A percentile compares a stretch with the other conserved stretches of the same genome.
These are phyloP conservation scores for Argyresthia goedartella DNA, from an alignment of 2,888 invertebrate species.

Conservation along the genomic window DNA sequence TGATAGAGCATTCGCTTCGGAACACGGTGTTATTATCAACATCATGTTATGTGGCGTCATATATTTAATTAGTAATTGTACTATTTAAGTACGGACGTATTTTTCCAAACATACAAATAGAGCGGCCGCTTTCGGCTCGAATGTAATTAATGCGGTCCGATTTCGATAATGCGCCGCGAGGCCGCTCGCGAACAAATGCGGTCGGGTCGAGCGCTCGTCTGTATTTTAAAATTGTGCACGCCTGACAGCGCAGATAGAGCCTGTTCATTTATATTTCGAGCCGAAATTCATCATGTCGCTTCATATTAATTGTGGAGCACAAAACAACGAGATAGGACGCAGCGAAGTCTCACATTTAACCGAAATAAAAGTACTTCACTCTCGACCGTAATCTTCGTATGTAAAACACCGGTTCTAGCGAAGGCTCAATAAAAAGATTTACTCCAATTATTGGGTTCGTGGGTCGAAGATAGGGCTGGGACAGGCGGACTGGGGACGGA, in stretches of 20 bases:
- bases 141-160: constrained; percentile 67
- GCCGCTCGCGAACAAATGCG: constrained; percentile 39
- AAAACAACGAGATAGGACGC: too few relatives aligned
- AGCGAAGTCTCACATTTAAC: too few relatives aligned
- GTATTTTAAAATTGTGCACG: constrained; percentile 62
- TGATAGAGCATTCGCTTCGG: background rate
- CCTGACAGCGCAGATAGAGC: constrained; percentile 46
- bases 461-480: constrained; percentile 20
- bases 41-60: background rate
- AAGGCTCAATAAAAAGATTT: constrained; percentile 48
- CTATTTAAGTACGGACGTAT: constrained; percentile 14
- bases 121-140: constrained; percentile 52
- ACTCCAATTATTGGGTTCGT: constrained; percentile 50
- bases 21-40: background rate
- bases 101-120: constrained; percentile 43
- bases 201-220: constrained; percentile 55
- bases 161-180: constrained; percentile 63
- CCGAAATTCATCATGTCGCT: background rate
- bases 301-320: background rate
- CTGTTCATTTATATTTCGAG: constrained; percentile 28
- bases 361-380: too few relatives aligned
- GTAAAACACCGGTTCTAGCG: constrained; percentile 13
- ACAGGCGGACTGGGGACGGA: constrained; percentile 17
- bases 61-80: constrained; percentile 3
- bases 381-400: constrained; percentile 1